These are phyloP conservation scores for Alethe diademata DNA, from an alignment of 2,113 vertebrate genomes.

Conservation along the genomic window DNA sequence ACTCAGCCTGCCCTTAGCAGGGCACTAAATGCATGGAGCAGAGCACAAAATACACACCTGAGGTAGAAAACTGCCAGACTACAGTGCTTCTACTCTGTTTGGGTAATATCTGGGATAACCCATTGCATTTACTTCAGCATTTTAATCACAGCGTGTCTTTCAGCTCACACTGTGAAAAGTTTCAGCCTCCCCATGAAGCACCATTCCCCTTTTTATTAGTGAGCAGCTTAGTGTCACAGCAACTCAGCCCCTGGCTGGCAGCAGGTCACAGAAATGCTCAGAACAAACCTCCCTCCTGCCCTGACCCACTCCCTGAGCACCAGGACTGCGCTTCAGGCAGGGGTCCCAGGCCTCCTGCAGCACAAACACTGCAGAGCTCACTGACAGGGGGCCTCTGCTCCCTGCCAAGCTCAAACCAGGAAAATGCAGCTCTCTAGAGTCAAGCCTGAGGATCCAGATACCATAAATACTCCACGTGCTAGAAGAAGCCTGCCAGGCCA, in stretches of 20 bases:
- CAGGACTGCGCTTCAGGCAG: neutral
- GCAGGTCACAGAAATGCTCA: neutral
- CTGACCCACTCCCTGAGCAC: neutral
- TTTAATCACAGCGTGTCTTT: neutral
- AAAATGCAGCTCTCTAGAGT: neutral
- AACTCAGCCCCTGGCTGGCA: neutral
- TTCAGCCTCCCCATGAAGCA: neutral
- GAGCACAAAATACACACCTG: neutral
- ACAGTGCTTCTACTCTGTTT: neutral
- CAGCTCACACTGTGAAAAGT: neutral
- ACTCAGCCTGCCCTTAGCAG: neutral
- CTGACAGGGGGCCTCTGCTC: neutral
- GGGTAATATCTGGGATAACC: neutral
- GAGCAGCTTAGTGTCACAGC: neutral
- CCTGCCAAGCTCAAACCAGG: neutral
- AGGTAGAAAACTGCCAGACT: neutral
- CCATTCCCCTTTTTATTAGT: neutral
- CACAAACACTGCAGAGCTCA: neutral
- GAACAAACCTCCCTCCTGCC: neutral
- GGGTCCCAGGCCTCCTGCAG: neutral
- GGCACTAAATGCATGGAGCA: neutral
- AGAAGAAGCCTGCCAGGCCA: neutral
- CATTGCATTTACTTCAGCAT: neutral
- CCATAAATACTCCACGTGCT: neutral
- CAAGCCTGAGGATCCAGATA: neutral